phyloP scores from a whole-genome alignment of 2,888 invertebrate species.

The Troides helena region DNA sequence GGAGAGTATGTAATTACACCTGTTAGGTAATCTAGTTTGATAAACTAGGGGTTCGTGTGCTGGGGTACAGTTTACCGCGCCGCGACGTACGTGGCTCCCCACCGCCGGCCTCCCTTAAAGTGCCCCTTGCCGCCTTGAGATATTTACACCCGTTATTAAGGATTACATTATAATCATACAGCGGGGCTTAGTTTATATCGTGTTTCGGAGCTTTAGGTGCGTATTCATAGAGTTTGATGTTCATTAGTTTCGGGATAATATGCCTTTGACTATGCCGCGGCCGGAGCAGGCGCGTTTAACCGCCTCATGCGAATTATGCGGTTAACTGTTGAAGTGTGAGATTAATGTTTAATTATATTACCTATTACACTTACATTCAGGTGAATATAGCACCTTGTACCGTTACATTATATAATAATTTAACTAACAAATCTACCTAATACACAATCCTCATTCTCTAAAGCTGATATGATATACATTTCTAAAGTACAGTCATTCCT shows the following conservation, averaged over 20 bases:
- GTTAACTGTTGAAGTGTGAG: conserved; percentile 1
- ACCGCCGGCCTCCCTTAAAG: conserved; percentile 28
- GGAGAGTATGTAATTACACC: conserved; percentile 14
- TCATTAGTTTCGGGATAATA: conserved; percentile 24
- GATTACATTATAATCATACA: conserved; percentile 57
- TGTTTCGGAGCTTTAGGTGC: conserved; percentile 27
- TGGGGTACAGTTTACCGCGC: conserved; percentile 18
- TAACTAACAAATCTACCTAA: too few species aligned
- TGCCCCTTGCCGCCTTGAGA: conserved; percentile 46
- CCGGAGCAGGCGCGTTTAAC: background rate
- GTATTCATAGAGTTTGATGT: conserved; percentile 25
- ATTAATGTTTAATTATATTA: background rate
- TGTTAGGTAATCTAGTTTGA: conserved; percentile 31
- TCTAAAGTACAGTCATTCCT: too few species aligned
- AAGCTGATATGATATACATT: too few species aligned
- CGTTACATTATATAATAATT: too few species aligned
- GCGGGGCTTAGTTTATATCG: conserved; percentile 29
- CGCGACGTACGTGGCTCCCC: conserved; percentile 20
- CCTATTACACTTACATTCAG: too few species aligned
- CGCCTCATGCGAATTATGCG: conserved; percentile 9
- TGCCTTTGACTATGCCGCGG: conserved; percentile 12
- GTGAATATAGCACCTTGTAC: too few species aligned
- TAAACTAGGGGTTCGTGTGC: conserved; percentile 33
- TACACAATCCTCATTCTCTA: too few species aligned
- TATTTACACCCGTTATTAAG: conserved; percentile 56